Conservation (phyloP, 2,888 invertebrate species). For the Heliconius charithonia region DNA sequence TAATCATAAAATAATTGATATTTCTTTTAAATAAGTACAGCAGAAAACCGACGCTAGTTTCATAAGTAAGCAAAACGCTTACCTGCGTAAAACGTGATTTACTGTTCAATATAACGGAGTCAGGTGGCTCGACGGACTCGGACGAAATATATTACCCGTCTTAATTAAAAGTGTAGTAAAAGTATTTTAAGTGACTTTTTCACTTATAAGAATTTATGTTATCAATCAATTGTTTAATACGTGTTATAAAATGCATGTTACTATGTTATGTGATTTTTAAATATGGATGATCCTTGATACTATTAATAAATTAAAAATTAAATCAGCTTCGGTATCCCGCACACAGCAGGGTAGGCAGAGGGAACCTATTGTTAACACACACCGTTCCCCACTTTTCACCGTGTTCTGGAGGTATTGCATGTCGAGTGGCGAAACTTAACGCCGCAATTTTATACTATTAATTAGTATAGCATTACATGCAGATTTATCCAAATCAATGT, state of each 20-base stretch:
- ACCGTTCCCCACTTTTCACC: too few species aligned
- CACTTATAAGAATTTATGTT: constrained; percentile 3
- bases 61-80: constrained; percentile 25
- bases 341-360: too few species aligned
- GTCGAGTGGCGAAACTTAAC: too few species aligned
- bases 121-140: constrained; percentile 73
- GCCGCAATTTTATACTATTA: too few species aligned
- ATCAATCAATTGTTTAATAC: constrained; percentile 8
- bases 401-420: too few species aligned
- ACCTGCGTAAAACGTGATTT: constrained; percentile 61
- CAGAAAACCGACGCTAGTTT: background rate
- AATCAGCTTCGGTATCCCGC: too few species aligned
- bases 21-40: constrained; percentile 1
- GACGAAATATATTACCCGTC: constrained; percentile 53
- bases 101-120: constrained; percentile 64
- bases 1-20: background rate
- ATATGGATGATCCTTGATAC: too few species aligned
- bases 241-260: background rate
- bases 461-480: too few species aligned
- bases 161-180: constrained; percentile 32
- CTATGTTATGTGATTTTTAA: background rate
- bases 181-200: constrained; percentile 14
- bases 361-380: too few species aligned
- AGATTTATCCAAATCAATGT: too few species aligned
- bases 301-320: too few species aligned